phyloP scores from a whole-genome alignment of 2,888 invertebrate genomes.

The Pharmacophagus antenor region DNA sequence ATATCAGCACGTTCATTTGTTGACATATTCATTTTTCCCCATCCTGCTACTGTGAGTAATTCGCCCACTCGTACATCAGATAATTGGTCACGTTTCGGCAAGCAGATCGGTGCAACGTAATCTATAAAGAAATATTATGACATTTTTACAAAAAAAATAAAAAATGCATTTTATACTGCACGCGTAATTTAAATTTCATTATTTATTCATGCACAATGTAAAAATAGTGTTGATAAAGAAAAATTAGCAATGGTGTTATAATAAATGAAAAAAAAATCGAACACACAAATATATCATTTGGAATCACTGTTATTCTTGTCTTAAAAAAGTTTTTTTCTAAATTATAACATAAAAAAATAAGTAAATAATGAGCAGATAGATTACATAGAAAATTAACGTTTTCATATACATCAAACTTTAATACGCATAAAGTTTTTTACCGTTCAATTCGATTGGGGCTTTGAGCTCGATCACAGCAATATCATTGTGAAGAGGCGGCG shows the following conservation, averaged over 20 bases:
- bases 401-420: too few relatives aligned
- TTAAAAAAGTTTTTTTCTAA: too few relatives aligned
- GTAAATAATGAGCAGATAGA: too few relatives aligned
- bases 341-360: too few relatives aligned
- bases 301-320: too few relatives aligned
- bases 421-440: too few relatives aligned
- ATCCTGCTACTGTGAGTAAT: slow-evolving; percentile 77
- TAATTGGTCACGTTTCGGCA: slow-evolving; percentile 65
- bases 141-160: not conserved
- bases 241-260: not conserved
- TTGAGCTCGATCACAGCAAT: slow-evolving; percentile 80
- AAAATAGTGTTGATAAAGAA: not conserved
- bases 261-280: not conserved
- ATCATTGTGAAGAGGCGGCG: slow-evolving; percentile 77
- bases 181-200: too few relatives aligned
- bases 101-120: slow-evolving; percentile 81
- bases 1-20: slow-evolving; percentile 60
- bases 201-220: not conserved
- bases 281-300: not conserved
- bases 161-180: too few relatives aligned
- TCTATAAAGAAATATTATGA: slow-evolving; percentile 52
- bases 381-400: too few relatives aligned
- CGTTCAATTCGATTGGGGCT: slow-evolving; percentile 63
- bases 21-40: slow-evolving; percentile 75
- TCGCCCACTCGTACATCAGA: slow-evolving; percentile 55